Base-by-base conservation (phyloP, 2,113 vertebrate species). In the Hyperopisus bebe region DNA sequence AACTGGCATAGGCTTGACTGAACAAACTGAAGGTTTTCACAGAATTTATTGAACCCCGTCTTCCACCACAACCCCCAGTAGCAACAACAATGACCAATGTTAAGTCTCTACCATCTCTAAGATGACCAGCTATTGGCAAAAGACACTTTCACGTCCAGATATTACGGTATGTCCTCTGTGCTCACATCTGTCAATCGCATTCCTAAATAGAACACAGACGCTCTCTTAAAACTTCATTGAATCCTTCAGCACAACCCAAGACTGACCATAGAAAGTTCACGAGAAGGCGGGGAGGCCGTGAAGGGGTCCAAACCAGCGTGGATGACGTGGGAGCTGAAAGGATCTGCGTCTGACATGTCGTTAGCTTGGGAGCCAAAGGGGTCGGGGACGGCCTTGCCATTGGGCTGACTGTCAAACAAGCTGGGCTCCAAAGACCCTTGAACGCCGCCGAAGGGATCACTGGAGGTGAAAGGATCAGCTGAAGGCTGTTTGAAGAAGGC, bases 401-500 rank as follows among this genome's bases (percentile, higher is more conserved):
- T 91, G 86, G 70, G 13, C 3, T 91, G 91, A 58, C 91, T 94
- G 90, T 96, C 96, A 83, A 96, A 96, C 62, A 96, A 95, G 39
- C 93, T 90, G 70, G 92, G 92, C 47, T 91, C 91, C 53, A 85
- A 21, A 31, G 89, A 48, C 6, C 84, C 89, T 0, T 66, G 27
- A 10, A 93, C 92, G 39, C 94, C 90, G 62, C 97, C 95, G 85
- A 97, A 97, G 82, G 97, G 97, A 84, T 95, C 93, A 11, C 94
- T 94, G 87, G 96, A 91, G 53, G 94, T 89, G 94, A 98, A 98
- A 55, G 95, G 95, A 91, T 96, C 94, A 0, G 91, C 58, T 87
- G 97, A 94, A 51, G 97, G 92, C 24, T 97, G 97, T 70, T 96
- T 95, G 93, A 99, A 99, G 95, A 99, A 99, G 50, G 93, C 94